These are phyloP conservation scores for Leptopilina clavipes DNA, from an alignment of 1,140 invertebrate species.

Conservation along the genomic window DNA sequence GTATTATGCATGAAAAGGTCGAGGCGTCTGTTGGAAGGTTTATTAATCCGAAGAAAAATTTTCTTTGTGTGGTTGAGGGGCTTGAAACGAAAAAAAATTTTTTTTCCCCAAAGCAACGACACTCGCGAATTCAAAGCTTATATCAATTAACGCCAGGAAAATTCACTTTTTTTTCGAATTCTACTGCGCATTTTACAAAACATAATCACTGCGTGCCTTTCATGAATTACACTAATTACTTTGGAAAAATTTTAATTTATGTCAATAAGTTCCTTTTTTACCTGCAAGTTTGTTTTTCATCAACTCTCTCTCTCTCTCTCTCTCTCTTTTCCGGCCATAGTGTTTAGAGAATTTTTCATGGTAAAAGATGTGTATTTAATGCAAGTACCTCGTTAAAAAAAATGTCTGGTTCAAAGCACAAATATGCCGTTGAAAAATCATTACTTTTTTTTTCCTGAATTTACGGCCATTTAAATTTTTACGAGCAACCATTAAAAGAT, in stretches of 20 bases:
- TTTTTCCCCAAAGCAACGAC: neutral
- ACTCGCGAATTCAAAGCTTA: neutral
- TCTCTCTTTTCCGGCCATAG: neutral
- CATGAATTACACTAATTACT: neutral
- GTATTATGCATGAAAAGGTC: conserved; percentile 70
- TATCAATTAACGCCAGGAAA: neutral
- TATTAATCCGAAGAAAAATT: conserved; percentile 70
- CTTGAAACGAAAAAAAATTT: conserved; percentile 44
- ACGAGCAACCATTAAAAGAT: neutral
- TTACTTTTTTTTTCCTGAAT: conserved; percentile 17
- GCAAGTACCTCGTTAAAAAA: conserved; percentile 17
- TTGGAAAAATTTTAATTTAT: neutral
- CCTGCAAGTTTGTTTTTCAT: no score
- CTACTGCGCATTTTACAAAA: neutral
- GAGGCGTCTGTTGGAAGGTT: conserved; percentile 53
- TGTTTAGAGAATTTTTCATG: neutral
- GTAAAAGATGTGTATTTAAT: conserved; percentile 5
- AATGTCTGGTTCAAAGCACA: conserved; percentile 11
- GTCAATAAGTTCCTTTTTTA: no score
- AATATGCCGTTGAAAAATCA: conserved; percentile 16
- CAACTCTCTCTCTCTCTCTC: no score
- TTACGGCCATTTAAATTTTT: conserved; percentile 17
- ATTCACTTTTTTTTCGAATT: neutral
- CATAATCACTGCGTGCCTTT: no score
- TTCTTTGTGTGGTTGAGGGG: conserved; percentile 47